Base-by-base conservation (phyloP, 1,140 invertebrate genomes). In the Carcinoscorpius rotundicauda region DNA sequence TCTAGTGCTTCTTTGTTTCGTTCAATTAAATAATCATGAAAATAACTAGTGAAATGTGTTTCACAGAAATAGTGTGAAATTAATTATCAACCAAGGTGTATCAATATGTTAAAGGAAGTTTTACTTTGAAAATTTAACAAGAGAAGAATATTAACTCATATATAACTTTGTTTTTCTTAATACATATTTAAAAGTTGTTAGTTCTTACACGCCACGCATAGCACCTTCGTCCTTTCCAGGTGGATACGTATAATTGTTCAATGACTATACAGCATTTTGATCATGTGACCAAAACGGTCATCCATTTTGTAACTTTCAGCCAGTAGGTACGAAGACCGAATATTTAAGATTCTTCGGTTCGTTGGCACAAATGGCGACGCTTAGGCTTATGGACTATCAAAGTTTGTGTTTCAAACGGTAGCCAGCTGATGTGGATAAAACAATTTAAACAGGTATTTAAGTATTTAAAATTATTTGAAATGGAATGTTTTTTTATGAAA, bases 281-380 rank as follows among this genome's bases (percentile, higher is more conserved):
- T 29, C 56, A 57, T 29, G 56, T 57, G 56, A 57, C 56, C 56
- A 10, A 57, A 57, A 57, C 56, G 56, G 56, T 57, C 56, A 57
- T 57, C 56, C 56, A 57, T 57, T 57, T 57, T 57, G 56, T 57
- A 57, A 29, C 56, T 57, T 57, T 29, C 56, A 57, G 56, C 56
- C 56, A 57, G 56, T 57, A 29, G 56, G 56, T 29, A 57, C 48
- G 29, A 29, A 29, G 29, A 29, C 29, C 56, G 56, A 57, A 57
- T 57, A 57, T 10, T 57, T 57, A 10, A 57, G 10, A 57, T 57
- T 57, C 56, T 57, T 57, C 56, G 56, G 56, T 57, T 10, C 56
- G 48, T 57, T 57, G 56, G 10, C 56, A 57, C 6, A 57, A 29
- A 57, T 55, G 53, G 56, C 10, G 29, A 29, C 29, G 29, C 29